Base-by-base conservation (phyloP, 2,113 vertebrate genomes). In the Forbesichthys agassizii region DNA sequence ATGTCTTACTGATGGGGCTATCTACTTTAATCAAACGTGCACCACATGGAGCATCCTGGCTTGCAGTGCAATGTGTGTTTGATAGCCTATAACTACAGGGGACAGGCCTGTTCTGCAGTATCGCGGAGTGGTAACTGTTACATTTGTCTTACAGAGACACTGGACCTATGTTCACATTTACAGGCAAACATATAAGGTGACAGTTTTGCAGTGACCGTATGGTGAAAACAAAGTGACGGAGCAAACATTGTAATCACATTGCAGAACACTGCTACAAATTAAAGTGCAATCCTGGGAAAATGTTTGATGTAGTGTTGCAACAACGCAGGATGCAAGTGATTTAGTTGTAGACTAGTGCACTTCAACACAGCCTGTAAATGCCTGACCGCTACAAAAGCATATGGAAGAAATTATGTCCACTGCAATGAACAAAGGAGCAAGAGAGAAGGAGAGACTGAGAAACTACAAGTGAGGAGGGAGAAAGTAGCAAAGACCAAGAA, bases 321-420 rank as follows among this genome's bases (percentile, higher is more conserved):
- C 33, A 75, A 74, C 62, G 49, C 11, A 65, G 47, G 33, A 54
- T 64, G 48, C 52, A 67, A 73, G 76, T 47, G 80, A 74, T 76
- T 83, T 36, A 64, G 69, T 61, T 73, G 81, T 79, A 73, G 73
- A 81, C 66, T 51, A 78, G 66, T 49, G n/a, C 66, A 54, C 69
- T 79, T 83, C 59, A 75, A 66, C 70, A 63, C 65, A 79, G 79
- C 71, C 62, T 69, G 61, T 49, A 78, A 84, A 80, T 73, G 78
- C 74, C 66, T 78, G 83, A 76, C 83, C 13, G 81, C 74, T 52
- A 75, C 65, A 53, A 73, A 72, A 67, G 79, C 88, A 90, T 88
- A 77, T 88, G 88, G 85, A 67, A 83, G 63, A 55, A 83, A 87
- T 89, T 90, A 89, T 77, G 77, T 62, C 66, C 61, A 77, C 69